These are phyloP conservation scores for Bombus waltoni DNA, from an alignment of 1,140 invertebrate species.

Conservation along the genomic window DNA sequence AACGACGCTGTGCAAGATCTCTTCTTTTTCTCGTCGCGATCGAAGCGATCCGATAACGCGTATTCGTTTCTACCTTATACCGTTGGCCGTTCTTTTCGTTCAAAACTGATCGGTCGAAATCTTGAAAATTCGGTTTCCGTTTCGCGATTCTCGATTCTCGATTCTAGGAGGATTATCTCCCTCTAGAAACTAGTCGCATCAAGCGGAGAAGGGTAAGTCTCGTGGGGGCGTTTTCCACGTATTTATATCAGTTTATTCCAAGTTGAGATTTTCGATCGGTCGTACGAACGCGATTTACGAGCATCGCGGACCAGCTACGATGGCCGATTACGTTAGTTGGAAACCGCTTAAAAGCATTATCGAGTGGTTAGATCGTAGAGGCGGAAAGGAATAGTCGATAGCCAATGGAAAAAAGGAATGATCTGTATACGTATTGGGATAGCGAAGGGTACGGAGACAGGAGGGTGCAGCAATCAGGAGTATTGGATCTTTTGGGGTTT, in stretches of 20 bases:
- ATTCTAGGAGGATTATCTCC: conserved; percentile 10
- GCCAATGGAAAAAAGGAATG: not conserved
- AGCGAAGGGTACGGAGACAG: not conserved
- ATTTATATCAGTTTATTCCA: conserved; percentile 70
- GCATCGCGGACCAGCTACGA: conserved; percentile 36
- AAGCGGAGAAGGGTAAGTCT: conserved; percentile 39
- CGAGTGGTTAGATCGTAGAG: not conserved
- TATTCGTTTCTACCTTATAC: conserved; percentile 35
- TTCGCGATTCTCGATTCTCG: conserved; percentile 24
- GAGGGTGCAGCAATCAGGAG: not conserved
- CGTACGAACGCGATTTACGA: conserved; percentile 64
- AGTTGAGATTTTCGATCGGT: conserved; percentile 59
- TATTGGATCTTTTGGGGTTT: conserved; percentile 20
- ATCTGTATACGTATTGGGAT: not conserved
- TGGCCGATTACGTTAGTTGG: not conserved
- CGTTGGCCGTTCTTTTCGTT: conserved; percentile 44
- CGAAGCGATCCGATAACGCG: not conserved
- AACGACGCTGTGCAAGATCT: not conserved
- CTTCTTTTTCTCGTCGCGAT: not conserved
- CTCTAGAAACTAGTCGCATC: not conserved
- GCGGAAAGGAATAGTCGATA: not conserved
- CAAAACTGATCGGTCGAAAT: conserved; percentile 3
- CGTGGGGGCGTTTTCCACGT: conserved; percentile 71
- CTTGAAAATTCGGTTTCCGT: conserved; percentile 47
- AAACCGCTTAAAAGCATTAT: not conserved